Evolutionary conservation across 2,888 invertebrate genomes (phyloP).

Genomic region (Eurois occulta): DNA sequence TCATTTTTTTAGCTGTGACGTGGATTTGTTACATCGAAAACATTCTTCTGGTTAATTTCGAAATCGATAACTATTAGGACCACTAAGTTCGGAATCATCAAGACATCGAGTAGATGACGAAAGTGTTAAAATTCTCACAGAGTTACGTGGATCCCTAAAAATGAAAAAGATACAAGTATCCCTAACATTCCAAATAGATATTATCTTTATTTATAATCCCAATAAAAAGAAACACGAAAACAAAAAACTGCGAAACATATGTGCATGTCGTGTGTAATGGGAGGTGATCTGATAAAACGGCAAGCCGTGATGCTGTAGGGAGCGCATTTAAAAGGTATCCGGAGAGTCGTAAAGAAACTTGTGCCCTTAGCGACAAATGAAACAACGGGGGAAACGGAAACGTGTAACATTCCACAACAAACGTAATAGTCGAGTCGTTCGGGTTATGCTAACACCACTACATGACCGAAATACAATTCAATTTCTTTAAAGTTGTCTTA

Average conservation of each 20-base stretch:
- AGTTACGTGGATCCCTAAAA: background rate
- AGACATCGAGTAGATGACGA: background rate
- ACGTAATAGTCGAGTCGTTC: conserved; percentile 56
- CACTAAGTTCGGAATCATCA: background rate
- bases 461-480: conserved; percentile 44
- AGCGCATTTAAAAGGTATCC: conserved; percentile 70
- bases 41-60: background rate
- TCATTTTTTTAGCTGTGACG: background rate
- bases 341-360: conserved; percentile 73
- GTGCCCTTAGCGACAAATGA: conserved; percentile 70
- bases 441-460: conserved; percentile 46
- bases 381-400: conserved; percentile 66
- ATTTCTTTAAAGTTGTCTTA: conserved; percentile 48
- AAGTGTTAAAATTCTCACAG: background rate
- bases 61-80: background rate
- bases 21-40: background rate
- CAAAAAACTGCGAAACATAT: conserved; percentile 66
- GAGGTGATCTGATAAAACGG: conserved; percentile 73
- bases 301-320: conserved; percentile 68
- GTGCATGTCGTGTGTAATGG: conserved; percentile 68
- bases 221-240: conserved; percentile 61
- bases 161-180: conserved; percentile 11
- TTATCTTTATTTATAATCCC: conserved; percentile 65
- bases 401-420: conserved; percentile 63
- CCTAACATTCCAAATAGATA: conserved; percentile 41